These are phyloP conservation scores for Lamellibrachia luymesi DNA, from an alignment of 1,140 invertebrate species.

Conservation along the genomic window DNA sequence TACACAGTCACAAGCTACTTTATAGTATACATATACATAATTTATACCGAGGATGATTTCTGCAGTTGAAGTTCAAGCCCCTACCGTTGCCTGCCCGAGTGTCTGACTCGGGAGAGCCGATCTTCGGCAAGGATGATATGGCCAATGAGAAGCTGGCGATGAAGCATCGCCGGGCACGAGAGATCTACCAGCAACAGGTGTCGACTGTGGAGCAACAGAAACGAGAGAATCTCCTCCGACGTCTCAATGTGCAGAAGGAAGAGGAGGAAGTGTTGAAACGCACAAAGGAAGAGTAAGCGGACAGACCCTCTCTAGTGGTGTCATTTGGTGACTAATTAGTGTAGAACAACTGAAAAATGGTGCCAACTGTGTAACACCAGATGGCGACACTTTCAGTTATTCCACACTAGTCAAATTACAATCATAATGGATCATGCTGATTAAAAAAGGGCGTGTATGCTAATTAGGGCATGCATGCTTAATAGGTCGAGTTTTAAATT, in stretches of 20 bases:
- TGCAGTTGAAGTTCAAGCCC: constrained; percentile 52
- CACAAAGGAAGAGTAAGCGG: constrained; percentile 39
- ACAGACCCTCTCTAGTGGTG: neutral
- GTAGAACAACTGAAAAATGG: no score
- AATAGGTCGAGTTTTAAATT: no score
- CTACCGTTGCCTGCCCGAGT: constrained; percentile 47
- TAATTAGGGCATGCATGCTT: no score
- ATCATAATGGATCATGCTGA: no score
- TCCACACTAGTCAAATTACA: no score
- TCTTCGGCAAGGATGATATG: constrained; percentile 56
- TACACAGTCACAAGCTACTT: no score
- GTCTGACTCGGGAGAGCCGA: constrained; percentile 43
- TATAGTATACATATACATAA: neutral
- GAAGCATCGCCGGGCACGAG: constrained; percentile 40
- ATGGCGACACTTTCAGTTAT: no score
- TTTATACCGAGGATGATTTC: neutral
- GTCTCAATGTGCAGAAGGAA: constrained; percentile 49
- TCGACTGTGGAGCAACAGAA: constrained; percentile 51
- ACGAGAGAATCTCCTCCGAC: constrained; percentile 49
- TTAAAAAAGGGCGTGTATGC: no score
- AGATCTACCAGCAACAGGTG: constrained; percentile 50
- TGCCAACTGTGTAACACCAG: no score
- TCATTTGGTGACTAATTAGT: no score
- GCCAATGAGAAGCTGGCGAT: constrained; percentile 54
- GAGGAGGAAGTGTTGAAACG: constrained; percentile 47